Percentiles rank a stretch among this genome's conserved stretches.
These are phyloP conservation scores for Dicentrarchus labrax DNA, from an alignment of 2,113 vertebrate genomes.

Conservation along the genomic window DNA sequence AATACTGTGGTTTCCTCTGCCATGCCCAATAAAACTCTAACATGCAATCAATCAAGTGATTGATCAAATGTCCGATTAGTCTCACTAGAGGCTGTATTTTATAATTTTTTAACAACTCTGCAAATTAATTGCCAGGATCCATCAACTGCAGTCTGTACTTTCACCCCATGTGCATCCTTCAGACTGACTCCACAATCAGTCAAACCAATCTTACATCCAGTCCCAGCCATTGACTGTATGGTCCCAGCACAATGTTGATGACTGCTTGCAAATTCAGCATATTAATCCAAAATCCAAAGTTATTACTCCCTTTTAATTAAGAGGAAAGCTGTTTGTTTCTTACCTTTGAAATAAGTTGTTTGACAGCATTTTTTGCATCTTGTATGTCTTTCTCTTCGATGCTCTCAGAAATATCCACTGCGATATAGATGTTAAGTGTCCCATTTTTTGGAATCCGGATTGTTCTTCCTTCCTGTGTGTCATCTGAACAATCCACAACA, in stretches of 20 bases:
- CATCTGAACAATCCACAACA: slow-evolving; percentile 61
- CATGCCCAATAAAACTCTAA: background rate
- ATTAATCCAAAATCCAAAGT: background rate
- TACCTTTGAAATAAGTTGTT: slow-evolving; percentile 79
- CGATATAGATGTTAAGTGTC: slow-evolving; percentile 84
- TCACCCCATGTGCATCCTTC: slow-evolving; percentile 28
- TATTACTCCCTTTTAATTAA: background rate
- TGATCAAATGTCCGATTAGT: slow-evolving; percentile 39
- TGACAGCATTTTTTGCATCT: slow-evolving; percentile 27
- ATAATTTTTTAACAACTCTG: slow-evolving; percentile 48
- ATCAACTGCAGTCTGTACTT: slow-evolving; percentile 35
- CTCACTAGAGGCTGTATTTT: slow-evolving; percentile 12
- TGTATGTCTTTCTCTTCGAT: slow-evolving; percentile 21
- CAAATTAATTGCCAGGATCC: slow-evolving; percentile 11
- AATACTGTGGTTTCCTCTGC: slow-evolving; percentile 5
- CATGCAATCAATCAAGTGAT: background rate
- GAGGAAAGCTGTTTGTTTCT: slow-evolving; percentile 12
- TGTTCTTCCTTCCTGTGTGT: slow-evolving; percentile 59
- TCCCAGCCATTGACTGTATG: background rate
- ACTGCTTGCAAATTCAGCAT: slow-evolving; percentile 32
- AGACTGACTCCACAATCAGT: slow-evolving; percentile 44
- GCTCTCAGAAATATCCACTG: slow-evolving; percentile 83
- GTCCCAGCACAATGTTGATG: slow-evolving; percentile 38
- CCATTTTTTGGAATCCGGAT: slow-evolving; percentile 68
- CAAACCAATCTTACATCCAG: slow-evolving; percentile 24